Percentiles rank a stretch among this genome's conserved stretches.
Conservation (phyloP, 2,888 invertebrate genomes). For the Papilio gigon region DNA sequence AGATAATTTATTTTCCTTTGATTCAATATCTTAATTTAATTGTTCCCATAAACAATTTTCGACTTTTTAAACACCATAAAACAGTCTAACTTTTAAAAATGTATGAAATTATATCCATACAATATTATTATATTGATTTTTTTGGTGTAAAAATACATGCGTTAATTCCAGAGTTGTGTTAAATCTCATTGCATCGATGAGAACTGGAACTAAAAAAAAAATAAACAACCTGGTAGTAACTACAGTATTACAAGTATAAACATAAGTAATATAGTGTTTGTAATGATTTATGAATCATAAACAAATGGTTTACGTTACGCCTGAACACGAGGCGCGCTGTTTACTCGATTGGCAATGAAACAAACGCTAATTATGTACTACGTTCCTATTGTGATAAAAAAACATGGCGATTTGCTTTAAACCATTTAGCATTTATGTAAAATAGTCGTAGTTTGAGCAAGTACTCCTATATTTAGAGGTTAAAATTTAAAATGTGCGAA, state of each 20-base stretch:
- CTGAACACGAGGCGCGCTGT: background rate
- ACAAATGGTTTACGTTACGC: background rate
- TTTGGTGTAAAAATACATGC: too few species aligned
- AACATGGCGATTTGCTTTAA: background rate
- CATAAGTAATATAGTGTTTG: background rate
- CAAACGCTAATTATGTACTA: conserved; percentile 5
- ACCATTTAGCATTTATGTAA: background rate
- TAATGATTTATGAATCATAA: conserved; percentile 9
- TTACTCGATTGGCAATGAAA: conserved; percentile 13
- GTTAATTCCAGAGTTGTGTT: too few species aligned
- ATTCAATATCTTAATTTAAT: background rate
- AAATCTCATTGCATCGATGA: too few species aligned
- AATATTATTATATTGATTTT: too few species aligned
- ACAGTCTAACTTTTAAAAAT: too few species aligned
- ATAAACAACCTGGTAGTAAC: background rate
- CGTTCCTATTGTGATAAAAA: conserved; percentile 14
- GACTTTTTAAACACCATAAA: background rate
- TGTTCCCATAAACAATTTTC: background rate
- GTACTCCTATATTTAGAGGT: background rate
- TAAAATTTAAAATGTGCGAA: background rate
- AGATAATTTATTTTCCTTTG: background rate
- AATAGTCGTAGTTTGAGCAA: background rate
- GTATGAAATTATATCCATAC: too few species aligned
- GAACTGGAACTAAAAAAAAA: too few species aligned
- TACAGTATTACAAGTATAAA: background rate